Evolutionary conservation across 2,888 invertebrate genomes (phyloP).

Genomic region (Hyalella azteca): DNA sequence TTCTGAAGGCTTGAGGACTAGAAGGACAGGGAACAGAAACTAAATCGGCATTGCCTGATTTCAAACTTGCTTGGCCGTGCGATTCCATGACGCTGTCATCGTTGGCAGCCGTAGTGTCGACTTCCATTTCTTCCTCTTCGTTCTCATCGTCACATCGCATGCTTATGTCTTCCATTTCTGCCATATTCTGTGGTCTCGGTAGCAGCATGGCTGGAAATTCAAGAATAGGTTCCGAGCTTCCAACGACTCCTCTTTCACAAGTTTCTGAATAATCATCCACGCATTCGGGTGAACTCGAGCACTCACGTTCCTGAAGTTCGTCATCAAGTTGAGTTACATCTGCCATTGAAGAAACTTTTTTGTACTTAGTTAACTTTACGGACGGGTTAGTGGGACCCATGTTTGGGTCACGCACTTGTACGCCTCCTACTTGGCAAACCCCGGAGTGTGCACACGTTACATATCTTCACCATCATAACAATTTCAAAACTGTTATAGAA

Average conservation of each 20-base stretch:
- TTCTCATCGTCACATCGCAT: constrained; percentile 15
- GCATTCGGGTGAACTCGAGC: background rate
- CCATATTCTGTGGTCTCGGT: background rate
- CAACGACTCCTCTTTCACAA: background rate
- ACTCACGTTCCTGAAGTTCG: background rate
- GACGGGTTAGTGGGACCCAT: constrained; percentile 21
- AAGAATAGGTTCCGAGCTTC: background rate
- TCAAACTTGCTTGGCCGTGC: background rate
- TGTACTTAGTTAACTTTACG: constrained; percentile 12
- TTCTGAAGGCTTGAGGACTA: constrained; percentile 7
- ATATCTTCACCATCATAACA: background rate
- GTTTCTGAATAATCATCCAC: background rate
- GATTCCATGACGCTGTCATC: background rate
- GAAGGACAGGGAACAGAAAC: background rate
- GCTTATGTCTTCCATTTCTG: constrained; percentile 11
- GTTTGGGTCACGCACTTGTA: background rate
- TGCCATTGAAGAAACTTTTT: constrained; percentile 32
- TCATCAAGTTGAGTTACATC: background rate
- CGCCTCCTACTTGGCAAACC: background rate
- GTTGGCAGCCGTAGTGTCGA: background rate
- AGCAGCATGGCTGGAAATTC: no score
- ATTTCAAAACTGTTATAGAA: background rate
- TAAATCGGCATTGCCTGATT: background rate
- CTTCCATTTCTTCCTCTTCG: background rate
- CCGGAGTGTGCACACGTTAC: background rate